These are phyloP conservation scores for Calonectris borealis DNA, from an alignment of 2,113 vertebrate genomes.

Conservation along the genomic window DNA sequence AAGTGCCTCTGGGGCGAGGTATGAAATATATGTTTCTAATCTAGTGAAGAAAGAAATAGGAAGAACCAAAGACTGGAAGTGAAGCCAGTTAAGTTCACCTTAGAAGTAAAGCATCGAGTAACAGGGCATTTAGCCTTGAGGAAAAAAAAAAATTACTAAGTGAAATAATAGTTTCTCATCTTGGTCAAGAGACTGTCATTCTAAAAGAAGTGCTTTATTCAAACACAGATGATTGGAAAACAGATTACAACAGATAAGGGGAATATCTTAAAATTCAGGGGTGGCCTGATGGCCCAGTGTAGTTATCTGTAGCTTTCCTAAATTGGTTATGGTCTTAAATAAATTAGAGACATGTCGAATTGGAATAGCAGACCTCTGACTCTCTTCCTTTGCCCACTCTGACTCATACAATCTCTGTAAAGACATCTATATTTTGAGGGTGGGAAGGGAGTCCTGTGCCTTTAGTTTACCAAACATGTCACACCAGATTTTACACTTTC, in stretches of 20 bases:
- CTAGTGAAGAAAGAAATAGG: neutral
- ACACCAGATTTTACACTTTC: slow-evolving; percentile 39
- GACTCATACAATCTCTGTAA: neutral
- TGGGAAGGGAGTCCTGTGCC: neutral
- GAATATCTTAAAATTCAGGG: neutral
- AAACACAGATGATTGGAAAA: neutral
- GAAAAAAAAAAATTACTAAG: neutral
- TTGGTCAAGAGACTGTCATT: neutral
- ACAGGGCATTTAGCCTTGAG: neutral
- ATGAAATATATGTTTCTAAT: slow-evolving; percentile 6
- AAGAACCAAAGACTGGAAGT: neutral
- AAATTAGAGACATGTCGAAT: neutral
- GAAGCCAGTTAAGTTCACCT: neutral
- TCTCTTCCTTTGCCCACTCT: slow-evolving; percentile 4
- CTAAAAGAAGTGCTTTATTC: neutral
- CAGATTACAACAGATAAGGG: neutral
- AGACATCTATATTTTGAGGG: neutral
- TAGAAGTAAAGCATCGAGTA: neutral
- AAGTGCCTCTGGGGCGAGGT: neutral
- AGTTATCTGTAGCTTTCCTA: neutral
- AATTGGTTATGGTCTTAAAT: slow-evolving; percentile 5
- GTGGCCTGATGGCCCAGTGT: neutral
- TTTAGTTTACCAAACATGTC: slow-evolving; percentile 29
- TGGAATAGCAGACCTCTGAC: slow-evolving; percentile 28
- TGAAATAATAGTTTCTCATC: neutral